These are phyloP conservation scores for Apteryx owenii DNA, from an alignment of 2,113 vertebrate species.

Conservation along the genomic window DNA sequence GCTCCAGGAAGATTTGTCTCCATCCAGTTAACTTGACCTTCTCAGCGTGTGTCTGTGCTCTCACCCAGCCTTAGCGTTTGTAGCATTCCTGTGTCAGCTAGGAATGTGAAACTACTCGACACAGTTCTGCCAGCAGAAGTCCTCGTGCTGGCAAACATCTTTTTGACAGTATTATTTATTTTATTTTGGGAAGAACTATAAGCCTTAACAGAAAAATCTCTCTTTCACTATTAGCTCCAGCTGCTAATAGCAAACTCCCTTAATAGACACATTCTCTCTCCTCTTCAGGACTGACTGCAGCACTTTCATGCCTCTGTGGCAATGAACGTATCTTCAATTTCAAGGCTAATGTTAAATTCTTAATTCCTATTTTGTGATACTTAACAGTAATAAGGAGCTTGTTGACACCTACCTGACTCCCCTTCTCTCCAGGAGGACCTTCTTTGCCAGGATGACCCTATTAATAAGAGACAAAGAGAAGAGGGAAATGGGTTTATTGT, in stretches of 20 bases:
- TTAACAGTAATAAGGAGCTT: accelerated
- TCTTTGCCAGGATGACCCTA: conserved; percentile 98
- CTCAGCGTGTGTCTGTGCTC: neutral
- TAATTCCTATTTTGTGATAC: neutral
- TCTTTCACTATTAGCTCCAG: neutral
- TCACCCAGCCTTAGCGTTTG: neutral
- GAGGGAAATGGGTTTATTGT: neutral
- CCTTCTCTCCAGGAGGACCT: conserved; percentile 94
- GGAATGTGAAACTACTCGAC: neutral
- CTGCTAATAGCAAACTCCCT: neutral
- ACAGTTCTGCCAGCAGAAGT: neutral
- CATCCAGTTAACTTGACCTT: accelerated
- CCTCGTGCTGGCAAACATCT: neutral
- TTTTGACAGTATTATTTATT: neutral
- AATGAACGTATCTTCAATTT: neutral
- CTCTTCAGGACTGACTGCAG: neutral
- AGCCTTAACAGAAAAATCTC: neutral
- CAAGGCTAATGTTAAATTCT: neutral
- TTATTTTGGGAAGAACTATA: neutral
- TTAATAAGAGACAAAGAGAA: conserved; percentile 10
- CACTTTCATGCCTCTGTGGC: neutral
- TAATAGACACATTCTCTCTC: neutral
- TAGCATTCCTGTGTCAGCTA: neutral
- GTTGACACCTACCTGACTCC: conserved; percentile 81
- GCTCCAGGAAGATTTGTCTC: neutral